Evolutionary conservation across 2,888 invertebrate genomes (phyloP).

Genomic region (Orchesella flavescens): DNA sequence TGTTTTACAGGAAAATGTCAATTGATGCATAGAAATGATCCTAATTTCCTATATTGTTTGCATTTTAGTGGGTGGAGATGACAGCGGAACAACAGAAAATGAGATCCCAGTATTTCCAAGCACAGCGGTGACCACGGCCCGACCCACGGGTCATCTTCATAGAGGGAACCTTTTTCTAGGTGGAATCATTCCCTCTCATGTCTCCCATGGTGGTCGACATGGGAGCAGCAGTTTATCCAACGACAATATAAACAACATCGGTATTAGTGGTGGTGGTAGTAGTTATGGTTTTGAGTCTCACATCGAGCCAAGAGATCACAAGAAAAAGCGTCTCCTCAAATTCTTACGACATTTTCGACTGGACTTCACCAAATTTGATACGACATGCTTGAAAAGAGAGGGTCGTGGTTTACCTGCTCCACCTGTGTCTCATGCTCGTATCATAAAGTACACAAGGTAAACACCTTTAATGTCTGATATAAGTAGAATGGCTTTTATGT

Average conservation of each 20-base stretch:
- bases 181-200: conserved; percentile 48
- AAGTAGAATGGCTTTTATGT: not conserved
- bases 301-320: conserved; percentile 57
- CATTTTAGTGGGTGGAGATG: conserved; percentile 64
- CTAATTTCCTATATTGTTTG: conserved; percentile 13
- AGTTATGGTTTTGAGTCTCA: conserved; percentile 40
- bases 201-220: conserved; percentile 62
- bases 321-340: conserved; percentile 71
- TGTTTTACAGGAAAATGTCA: conserved; percentile 30
- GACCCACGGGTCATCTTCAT: conserved; percentile 62
- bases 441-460: conserved; percentile 71
- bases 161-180: conserved; percentile 53
- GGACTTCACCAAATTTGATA: conserved; percentile 72
- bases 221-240: conserved; percentile 59
- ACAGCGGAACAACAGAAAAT: conserved; percentile 70
- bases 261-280: conserved; percentile 41
- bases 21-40: conserved; percentile 16
- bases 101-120: conserved; percentile 71
- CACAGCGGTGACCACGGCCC: conserved; percentile 62
- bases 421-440: conserved; percentile 69
- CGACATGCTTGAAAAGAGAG: conserved; percentile 71
- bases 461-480: not conserved
- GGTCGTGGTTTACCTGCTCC: conserved; percentile 71
- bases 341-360: conserved; percentile 72
- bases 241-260: conserved; percentile 24